Base-by-base conservation (phyloP, 2,888 invertebrate genomes). In the Stenodera caucasica region DNA sequence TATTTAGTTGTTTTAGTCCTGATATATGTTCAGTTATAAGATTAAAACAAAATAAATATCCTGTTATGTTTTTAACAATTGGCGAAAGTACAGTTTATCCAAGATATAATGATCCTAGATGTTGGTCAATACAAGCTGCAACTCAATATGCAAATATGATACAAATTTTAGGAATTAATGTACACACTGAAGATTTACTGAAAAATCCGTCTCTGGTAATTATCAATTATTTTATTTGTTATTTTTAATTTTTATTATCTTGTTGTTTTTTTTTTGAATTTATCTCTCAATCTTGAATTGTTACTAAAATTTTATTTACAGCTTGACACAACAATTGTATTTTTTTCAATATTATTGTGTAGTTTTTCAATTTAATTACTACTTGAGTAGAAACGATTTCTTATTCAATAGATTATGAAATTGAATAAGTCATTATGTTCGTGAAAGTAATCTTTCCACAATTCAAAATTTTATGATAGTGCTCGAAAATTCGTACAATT, bases 1-100 rank as follows among this genome's bases (percentile, higher is more conserved):
- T 98, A 18, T 92, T 98, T 75, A 96, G 96, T 0, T 94, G 94
- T 72, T 98, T 98, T 80, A 95, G 98, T 82, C 95, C 98, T 0
- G 97, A 98, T 77, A 91, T 96, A 68, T 98, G 98, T 78, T 88
- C 92, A 2, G 92, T 97, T 93, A 84, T 98, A 67, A 58, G 77
- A 53, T 82, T 91, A 70, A 99, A 99, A 76, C 99, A 99, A 82
- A 98, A 98, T 81, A 91, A 91, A 73, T 99, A 95, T 82, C 98
- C 98, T 0, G 94, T 98, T 8, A 89, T 98, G 84, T 97, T 98
- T 78, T 83, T 99, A 63, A 96, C 96, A 4, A 89, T 95, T 50
- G 81, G 81, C 6, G 78, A 80, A 60, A 79, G 79, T 33, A 60
- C 77, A 6, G 81, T 85, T 67, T 98, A 95, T 78, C 86, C 90